phyloP scores from a whole-genome alignment of 1,140 invertebrate genomes.

The Listronotus bonariensis region DNA sequence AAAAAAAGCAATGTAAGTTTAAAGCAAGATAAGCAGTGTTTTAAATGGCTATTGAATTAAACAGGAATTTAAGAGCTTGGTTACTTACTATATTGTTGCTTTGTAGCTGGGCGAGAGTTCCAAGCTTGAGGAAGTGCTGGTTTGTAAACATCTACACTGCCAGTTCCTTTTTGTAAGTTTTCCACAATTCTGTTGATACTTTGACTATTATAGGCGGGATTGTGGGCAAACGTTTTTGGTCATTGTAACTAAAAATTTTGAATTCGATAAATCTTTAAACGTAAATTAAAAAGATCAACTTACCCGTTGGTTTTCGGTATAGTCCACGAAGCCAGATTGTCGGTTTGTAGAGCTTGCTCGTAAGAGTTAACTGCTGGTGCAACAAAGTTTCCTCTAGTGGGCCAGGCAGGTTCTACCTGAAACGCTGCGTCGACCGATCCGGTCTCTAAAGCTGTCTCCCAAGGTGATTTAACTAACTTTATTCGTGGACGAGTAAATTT shows the following conservation, averaged over 20 bases:
- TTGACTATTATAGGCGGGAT: conserved; percentile 54
- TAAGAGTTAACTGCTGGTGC: conserved; percentile 53
- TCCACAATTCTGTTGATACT: conserved; percentile 55
- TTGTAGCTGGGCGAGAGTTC: conserved; percentile 52
- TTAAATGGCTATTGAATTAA: neutral
- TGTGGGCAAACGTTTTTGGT: conserved; percentile 48
- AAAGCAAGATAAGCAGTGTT: neutral
- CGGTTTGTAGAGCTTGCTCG: conserved; percentile 49
- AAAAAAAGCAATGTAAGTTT: conserved; percentile 11
- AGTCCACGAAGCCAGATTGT: conserved; percentile 50
- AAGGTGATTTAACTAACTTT: conserved; percentile 70
- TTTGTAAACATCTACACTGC: conserved; percentile 56
- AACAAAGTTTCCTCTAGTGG: conserved; percentile 49
- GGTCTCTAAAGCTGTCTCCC: conserved; percentile 74
- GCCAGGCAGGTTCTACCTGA: conserved; percentile 56
- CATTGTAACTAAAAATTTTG: conserved; percentile 20
- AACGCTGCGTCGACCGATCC: conserved; percentile 73
- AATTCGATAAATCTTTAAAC: too few species aligned
- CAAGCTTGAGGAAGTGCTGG: conserved; percentile 61
- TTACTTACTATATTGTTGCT: conserved; percentile 46
- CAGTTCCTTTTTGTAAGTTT: conserved; percentile 52
- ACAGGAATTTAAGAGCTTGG: too few species aligned
- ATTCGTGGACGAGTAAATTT: conserved; percentile 64
- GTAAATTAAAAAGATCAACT: neutral
- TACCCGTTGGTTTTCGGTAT: conserved; percentile 39